Conservation (phyloP, 2,113 vertebrate genomes). For the Triplophysa rosa region DNA sequence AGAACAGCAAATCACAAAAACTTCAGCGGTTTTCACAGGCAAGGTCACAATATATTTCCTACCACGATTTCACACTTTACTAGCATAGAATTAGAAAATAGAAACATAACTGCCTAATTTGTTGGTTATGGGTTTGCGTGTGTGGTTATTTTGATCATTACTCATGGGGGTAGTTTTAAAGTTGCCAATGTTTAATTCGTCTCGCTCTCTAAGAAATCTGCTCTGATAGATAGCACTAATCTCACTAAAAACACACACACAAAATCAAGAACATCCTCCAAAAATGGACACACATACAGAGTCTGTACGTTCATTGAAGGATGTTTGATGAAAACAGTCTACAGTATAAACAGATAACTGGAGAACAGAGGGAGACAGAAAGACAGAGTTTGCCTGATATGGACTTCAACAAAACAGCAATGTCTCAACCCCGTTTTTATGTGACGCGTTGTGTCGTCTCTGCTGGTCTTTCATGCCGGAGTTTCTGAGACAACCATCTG, state of each 20-base stretch:
- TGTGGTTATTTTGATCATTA: constrained; percentile 25
- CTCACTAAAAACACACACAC: constrained; percentile 18
- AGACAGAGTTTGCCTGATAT: constrained; percentile 47
- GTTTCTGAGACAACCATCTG: constrained; percentile 40
- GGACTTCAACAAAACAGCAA: constrained; percentile 34
- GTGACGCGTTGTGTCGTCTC: constrained; percentile 13
- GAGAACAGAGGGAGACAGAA: background rate
- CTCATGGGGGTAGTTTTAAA: constrained; percentile 13
- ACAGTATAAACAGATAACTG: constrained; percentile 40
- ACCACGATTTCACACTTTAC: too few species aligned
- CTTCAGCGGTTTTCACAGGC: too few species aligned
- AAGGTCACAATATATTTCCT: too few species aligned
- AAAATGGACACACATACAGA: constrained; percentile 27
- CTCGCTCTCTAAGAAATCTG: constrained; percentile 6
- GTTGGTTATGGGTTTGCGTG: background rate
- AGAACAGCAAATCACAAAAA: too few species aligned
- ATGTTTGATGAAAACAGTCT: constrained; percentile 14
- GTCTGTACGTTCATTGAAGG: background rate
- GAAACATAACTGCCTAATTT: too few species aligned
- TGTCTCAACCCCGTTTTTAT: constrained; percentile 9
- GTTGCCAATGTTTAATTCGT: constrained; percentile 8
- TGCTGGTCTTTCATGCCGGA: constrained; percentile 23
- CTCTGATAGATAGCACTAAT: constrained; percentile 8
- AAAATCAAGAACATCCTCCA: constrained; percentile 29
- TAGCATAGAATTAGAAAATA: too few species aligned